Conservation (phyloP, 1,140 invertebrate genomes). For the Neodiprion virginianus region DNA sequence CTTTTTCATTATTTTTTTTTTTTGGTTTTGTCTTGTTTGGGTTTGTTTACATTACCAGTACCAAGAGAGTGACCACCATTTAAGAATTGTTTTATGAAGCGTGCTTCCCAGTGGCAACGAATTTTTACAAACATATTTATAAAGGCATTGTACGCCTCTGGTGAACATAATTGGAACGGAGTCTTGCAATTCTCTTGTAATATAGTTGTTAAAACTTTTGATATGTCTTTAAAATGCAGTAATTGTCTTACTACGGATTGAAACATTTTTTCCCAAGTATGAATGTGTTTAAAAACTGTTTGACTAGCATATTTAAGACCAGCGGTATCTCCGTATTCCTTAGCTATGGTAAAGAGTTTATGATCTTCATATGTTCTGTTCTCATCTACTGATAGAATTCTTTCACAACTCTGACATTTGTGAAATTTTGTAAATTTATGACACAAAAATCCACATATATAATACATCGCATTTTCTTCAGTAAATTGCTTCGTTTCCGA, state of each 20-base stretch:
- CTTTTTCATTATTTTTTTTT: not conserved
- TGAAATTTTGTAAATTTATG: not conserved
- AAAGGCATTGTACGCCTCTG: not conserved
- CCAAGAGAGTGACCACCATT: not conserved
- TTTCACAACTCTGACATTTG: not conserved
- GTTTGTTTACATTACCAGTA: not conserved
- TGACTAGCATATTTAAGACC: not conserved
- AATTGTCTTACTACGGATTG: not conserved
- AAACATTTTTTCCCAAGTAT: slow-evolving; percentile 1
- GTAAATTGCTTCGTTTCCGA: not conserved
- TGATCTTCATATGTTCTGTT: not conserved
- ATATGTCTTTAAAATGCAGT: not conserved
- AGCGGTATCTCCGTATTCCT: not conserved
- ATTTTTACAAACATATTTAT: slow-evolving; percentile 5
- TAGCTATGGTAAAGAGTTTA: not conserved
- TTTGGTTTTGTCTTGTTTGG: not conserved
- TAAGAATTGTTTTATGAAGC: not conserved
- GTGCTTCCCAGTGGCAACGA: slow-evolving; percentile 5
- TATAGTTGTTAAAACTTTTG: not conserved
- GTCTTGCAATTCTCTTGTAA: not conserved
- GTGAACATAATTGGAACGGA: not conserved
- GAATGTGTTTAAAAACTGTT: not conserved
- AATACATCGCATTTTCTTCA: slow-evolving; percentile 6
- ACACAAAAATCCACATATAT: slow-evolving; percentile 7
- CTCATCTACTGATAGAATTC: not conserved